These are phyloP conservation scores for Drosophila sproati DNA, from an alignment of 1,140 invertebrate species.

Conservation along the genomic window DNA sequence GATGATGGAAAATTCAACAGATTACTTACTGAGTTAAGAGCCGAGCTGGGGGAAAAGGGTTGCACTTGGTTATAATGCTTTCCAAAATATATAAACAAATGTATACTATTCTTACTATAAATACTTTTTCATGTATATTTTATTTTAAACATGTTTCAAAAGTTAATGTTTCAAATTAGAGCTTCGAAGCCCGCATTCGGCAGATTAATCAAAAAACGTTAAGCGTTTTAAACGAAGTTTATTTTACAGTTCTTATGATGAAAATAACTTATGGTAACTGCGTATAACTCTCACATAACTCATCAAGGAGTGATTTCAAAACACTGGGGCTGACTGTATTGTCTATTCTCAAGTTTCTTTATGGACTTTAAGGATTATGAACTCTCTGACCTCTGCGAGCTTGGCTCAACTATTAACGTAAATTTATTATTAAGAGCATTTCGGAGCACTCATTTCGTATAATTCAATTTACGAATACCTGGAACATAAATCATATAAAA, in stretches of 20 bases:
- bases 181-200: too few relatives aligned
- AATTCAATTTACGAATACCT: neutral
- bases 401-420: neutral
- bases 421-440: constrained; percentile 7
- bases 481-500: neutral
- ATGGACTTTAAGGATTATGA: too few relatives aligned
- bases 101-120: neutral
- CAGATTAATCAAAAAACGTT: too few relatives aligned
- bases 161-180: too few relatives aligned
- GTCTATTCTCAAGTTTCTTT: too few relatives aligned
- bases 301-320: too few relatives aligned
- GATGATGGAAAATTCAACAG: constrained; percentile 23
- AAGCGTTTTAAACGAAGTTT: too few relatives aligned
- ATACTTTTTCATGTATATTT: neutral
- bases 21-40: constrained; percentile 1
- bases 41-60: neutral
- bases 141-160: too few relatives aligned
- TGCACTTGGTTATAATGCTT: neutral
- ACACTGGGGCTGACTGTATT: too few relatives aligned
- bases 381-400: neutral
- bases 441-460: neutral
- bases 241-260: too few relatives aligned
- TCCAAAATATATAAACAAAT: neutral
- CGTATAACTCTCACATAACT: too few relatives aligned
- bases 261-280: too few relatives aligned